Base-by-base conservation (phyloP, 2,888 invertebrate species). In the Athrips mouffetella region DNA sequence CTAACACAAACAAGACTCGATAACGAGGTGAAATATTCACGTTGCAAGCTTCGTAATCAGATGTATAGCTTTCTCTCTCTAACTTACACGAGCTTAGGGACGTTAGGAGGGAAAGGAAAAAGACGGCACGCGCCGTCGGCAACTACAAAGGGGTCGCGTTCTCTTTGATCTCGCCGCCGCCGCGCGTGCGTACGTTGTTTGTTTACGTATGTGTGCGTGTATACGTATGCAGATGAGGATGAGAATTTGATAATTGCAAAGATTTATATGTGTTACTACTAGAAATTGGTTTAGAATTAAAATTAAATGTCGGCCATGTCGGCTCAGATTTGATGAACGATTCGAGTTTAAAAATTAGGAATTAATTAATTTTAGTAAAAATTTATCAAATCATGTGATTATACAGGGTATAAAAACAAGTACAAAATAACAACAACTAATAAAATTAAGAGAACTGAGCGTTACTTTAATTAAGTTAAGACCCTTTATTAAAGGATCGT, bases 11-110 rank as follows among this genome's bases (percentile, higher is more conserved):
- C 88, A 87, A 86, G 83, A 79, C 82, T 77, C 82, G 87, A 86
- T 88, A 88, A 88, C 88, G 87, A 88, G 88, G 87, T 87, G 87
- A 88, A 88, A 87, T 88, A 88, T 88, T 86, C 88, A 87, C 87
- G 78, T 83, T 78, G 84, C 80, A 76, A 78, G 76, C 68, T 75
- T 81, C 67, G 82, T 87, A 84, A 82, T 81, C 84, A 76, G 75
- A 63, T 69, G 57, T 73, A 69, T 62, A 63, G 53, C 69, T 58
- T 65, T 83, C 84, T 71, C 78, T 39, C 66, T 87, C 76, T 62
- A 79, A 68, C 85, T 55, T 57, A 55, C 44, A 46, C 61, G 53
- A 60, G 69, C 71, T 68, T 76, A 69, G 60, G 67, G 54, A 58
- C 67, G 61, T 65, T 63, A 65, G 62, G 69, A 62, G 76, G 70